Evolutionary conservation across 1,140 invertebrate genomes (phyloP), one percentile per base, ranked within the genome.

Genomic region (Plutomurus gul): DNA sequence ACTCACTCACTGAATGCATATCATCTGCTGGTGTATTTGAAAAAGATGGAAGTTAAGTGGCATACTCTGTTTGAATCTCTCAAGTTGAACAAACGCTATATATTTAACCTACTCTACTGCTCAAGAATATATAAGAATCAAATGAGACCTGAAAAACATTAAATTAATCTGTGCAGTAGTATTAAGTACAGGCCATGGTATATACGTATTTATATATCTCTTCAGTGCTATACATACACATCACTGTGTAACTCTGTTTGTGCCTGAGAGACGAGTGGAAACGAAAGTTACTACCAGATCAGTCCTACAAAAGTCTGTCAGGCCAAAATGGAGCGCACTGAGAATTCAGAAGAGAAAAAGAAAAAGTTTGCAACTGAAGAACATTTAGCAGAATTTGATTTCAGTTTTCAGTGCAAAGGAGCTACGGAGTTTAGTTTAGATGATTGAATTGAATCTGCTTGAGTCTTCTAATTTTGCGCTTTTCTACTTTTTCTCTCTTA

Each of bases 71-170:
- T 22, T 22, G 25, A 51, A 18, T 51, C 30, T n/a, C n/a, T n/a
- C n/a, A n/a, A n/a, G n/a, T n/a, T n/a, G n/a, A n/a, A 36, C 36
- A n/a, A 36, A 25, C 22, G 22, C 30, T 16, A 65, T 65, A n/a
- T n/a, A n/a, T n/a, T n/a, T n/a, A n/a, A n/a, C n/a, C n/a, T n/a
- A n/a, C n/a, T n/a, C n/a, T n/a, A n/a, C n/a, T n/a, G n/a, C n/a
- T 65, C 56, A 43, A 8, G 10, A 65, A 65, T 65, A 65, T 33
- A 65, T 65, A 36, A 36, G 56, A 65, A 65, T 65, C 27, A 65
- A 65, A 65, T 65, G 56, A 65, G 56, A 65, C n/a, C 56, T 65
- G 56, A 65, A 30, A 65, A 65, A 65, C 56, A 65, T 65, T 33
- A 65, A 65, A 65, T 65, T 65, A 65, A 65, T 65, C 56, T 65